phyloP scores from a whole-genome alignment of 2,797 vertebrate genomes.

The Enoplosus armatus region DNA sequence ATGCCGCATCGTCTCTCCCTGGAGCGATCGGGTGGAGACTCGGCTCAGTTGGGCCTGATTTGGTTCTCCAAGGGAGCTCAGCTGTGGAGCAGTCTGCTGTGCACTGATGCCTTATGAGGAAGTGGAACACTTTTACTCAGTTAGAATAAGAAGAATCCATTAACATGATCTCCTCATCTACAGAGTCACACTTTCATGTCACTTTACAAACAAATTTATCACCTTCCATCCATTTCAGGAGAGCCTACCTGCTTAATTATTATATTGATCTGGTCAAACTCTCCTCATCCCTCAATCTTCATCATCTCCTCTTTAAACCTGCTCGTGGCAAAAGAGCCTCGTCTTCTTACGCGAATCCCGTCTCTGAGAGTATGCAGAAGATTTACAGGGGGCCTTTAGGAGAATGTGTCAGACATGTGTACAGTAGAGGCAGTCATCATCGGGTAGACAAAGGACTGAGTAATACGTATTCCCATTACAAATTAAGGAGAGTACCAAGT shows the following conservation, averaged over 20 bases:
- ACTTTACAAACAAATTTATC: slow-evolving; percentile 3
- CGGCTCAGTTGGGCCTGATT: slow-evolving; percentile 14
- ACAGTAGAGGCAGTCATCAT: too few species aligned
- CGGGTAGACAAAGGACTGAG: too few species aligned
- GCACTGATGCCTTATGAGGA: not conserved
- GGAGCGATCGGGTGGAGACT: not conserved
- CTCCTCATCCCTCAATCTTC: not conserved
- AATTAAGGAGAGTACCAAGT: not conserved
- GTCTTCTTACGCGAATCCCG: too few species aligned
- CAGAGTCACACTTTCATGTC: not conserved
- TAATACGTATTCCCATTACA: not conserved
- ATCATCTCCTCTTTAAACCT: not conserved
- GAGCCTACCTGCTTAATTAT: not conserved
- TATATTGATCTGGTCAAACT: slow-evolving; percentile 4
- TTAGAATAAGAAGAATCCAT: not conserved
- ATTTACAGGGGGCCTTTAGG: too few species aligned
- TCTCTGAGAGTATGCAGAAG: too few species aligned
- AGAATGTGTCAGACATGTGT: too few species aligned
- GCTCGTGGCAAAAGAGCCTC: too few species aligned
- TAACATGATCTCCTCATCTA: not conserved
- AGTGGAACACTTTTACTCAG: slow-evolving; percentile 5
- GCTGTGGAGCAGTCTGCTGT: slow-evolving; percentile 37
- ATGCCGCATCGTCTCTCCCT: slow-evolving; percentile 13
- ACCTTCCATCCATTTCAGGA: too few species aligned
- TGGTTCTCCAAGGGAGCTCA: slow-evolving; percentile 27